Base-by-base conservation (phyloP, 2,888 invertebrate species). In the Melolontha melolontha region DNA sequence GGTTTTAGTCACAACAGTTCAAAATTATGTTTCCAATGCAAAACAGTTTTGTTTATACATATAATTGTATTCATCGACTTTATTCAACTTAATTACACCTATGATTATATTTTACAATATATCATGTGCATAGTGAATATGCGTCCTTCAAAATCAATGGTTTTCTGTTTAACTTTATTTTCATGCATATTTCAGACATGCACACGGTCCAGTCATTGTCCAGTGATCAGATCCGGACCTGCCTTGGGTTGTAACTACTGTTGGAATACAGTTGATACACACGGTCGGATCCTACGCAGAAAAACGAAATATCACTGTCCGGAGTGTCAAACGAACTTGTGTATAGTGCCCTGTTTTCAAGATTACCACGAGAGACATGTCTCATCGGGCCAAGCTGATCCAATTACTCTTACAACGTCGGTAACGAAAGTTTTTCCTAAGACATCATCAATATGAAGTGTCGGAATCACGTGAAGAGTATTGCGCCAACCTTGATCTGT, bases 271-370 rank as follows among this genome's bases (percentile, higher is more conserved):
- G 92, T 94, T 51, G 94, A 95, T 81, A 89, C 89, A 51, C 91
- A 92, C 83, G 93, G 93, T 41, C 85, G 94, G 72, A 94, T 94
- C 76, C 85, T 94, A 59, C 87, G 95, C 51, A 87, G 94, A 69
- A 95, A 95, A 84, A 95, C 95, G 1, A 94, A 95, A 82, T 95
- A 94, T 82, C 93, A 94, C 79, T 95, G 95, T 84, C 94, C 94
- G 0, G 94, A 95, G 81, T 95, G 95, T 82, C 92, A 93, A 83
- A 93, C 92, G 70, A 95, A 95, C 83, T 86, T 95, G 63, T 95
- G 95, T 83, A 94, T 95, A 78, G 95, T 95, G 71, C 94, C 94
- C 44, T 95, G 94, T 84, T 94, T 95, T 85, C 94, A 94, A 82
- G 91, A 92, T 78, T 93, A 91, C 80, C 93, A 93, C 79, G 92